Conservation (phyloP, 2,888 invertebrate species). For the Eurytoma adleriae region DNA sequence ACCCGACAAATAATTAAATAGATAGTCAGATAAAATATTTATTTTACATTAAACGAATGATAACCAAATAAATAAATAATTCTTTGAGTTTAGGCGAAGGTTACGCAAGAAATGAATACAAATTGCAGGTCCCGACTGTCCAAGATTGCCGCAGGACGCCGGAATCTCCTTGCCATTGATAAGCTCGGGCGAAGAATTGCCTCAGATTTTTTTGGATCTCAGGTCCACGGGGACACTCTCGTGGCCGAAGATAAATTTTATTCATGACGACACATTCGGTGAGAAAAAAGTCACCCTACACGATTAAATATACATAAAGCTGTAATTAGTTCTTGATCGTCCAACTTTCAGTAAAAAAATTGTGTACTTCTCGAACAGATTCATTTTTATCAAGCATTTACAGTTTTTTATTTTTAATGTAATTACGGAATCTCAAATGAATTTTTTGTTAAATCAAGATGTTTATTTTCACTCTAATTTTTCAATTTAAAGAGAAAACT, state of each 20-base stretch:
- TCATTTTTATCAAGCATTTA: no score
- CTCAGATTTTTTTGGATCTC: slow-evolving; percentile 87
- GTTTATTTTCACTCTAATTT: no score
- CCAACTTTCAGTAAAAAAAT: no score
- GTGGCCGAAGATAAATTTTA: slow-evolving; percentile 85
- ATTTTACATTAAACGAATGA: not conserved
- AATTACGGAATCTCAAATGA: no score
- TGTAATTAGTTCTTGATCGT: no score
- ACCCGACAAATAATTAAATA: not conserved
- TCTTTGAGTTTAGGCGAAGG: no score
- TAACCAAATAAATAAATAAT: no score
- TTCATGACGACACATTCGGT: slow-evolving; percentile 87
- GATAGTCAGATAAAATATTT: slow-evolving; percentile 18
- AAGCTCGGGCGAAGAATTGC: slow-evolving; percentile 84
- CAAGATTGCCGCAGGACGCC: slow-evolving; percentile 82
- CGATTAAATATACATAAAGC: no score
- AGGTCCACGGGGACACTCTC: slow-evolving; percentile 81
- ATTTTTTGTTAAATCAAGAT: no score
- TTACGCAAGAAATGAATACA: slow-evolving; percentile 5
- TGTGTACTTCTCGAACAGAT: no score
- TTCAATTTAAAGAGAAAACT: no score
- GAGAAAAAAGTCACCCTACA: slow-evolving; percentile 54
- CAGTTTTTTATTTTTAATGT: no score
- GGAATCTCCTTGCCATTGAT: slow-evolving; percentile 86
- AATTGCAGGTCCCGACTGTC: slow-evolving; percentile 84